Evolutionary conservation across 2,888 invertebrate species (phyloP).

Genomic region (Epinotia nisella): DNA sequence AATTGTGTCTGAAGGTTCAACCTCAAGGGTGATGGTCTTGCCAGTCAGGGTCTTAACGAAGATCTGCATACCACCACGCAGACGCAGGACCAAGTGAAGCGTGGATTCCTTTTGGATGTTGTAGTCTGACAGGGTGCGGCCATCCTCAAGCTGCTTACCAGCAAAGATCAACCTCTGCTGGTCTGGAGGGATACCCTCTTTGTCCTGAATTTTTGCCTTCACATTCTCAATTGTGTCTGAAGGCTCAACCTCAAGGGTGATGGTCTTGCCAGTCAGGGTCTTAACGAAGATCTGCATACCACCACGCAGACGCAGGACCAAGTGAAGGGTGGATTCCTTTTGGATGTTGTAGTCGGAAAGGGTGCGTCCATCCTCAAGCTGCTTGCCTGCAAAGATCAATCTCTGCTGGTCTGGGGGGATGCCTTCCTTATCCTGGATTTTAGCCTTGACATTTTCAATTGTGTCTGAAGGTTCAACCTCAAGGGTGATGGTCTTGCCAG

Average conservation of each 20-base stretch:
- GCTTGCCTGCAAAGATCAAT: constrained; percentile 53
- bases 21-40: constrained; percentile 59
- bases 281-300: constrained; percentile 55
- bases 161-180: constrained; percentile 52
- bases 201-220: constrained; percentile 52
- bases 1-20: constrained; percentile 60
- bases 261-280: constrained; percentile 53
- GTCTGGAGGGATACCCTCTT: constrained; percentile 53
- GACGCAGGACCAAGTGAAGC: constrained; percentile 36
- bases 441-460: constrained; percentile 54
- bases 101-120: constrained; percentile 45
- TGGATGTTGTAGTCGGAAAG: constrained; percentile 54
- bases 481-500: constrained; percentile 53
- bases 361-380: constrained; percentile 53
- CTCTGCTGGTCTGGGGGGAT: constrained; percentile 55
- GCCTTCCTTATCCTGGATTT: constrained; percentile 54
- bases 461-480: constrained; percentile 54
- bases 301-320: constrained; percentile 51
- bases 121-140: constrained; percentile 44
- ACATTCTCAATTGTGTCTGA: constrained; percentile 53
- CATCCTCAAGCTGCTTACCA: constrained; percentile 52
- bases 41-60: constrained; percentile 55
- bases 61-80: constrained; percentile 53
- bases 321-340: constrained; percentile 53
- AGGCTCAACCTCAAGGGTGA: constrained; percentile 51